Evolutionary conservation across 1,140 invertebrate genomes (phyloP), one percentile per base, ranked within the genome.

Genomic region (Heliconius nattereri): DNA sequence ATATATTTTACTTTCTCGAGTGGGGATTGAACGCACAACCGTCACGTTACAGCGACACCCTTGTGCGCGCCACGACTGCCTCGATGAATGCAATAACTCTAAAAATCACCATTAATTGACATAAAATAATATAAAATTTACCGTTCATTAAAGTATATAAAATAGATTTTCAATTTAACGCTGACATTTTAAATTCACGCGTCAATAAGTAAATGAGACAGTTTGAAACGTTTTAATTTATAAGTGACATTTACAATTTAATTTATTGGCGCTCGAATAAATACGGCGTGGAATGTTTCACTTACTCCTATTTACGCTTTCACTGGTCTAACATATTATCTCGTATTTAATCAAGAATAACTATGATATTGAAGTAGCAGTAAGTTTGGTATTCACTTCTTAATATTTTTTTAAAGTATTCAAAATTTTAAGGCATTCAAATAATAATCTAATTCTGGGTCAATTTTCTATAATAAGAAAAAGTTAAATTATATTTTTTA

Each of bases 141-240:
- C 2, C 23, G 60, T 26, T 26, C 9, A n/a, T 57, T 29, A 66
- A 13, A 13, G 8, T 7, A 26, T 66, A 66, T 29, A 66, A 29
- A 66, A 66, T 66, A 66, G 60, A 29, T 66, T 66, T 66, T 26
- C 60, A 66, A 66, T 66, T 29, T 29, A 29, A 66, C 60, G 60
- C 60, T 66, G 60, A 66, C 26, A 66, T 66, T 66, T 73, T 73
- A 73, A 78, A 78, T 78, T 29, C 71, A 71, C 70, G 45, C 71
- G 71, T 60, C 76, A 71, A 73, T 77, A 52, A 37, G 76, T 60
- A 78, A 78, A 52, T 73, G 32, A 66, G 60, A 57, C 52, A 40
- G 52, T 23, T 49, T 35, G 49, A 60, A 60, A 60, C 76, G 71
- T 78, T 73, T 78, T 78, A 78, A 78, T 78, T 78, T 71, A 78